Evolutionary conservation across 2,797 vertebrate species (phyloP).

Genomic region (Cyclura pinguis): DNA sequence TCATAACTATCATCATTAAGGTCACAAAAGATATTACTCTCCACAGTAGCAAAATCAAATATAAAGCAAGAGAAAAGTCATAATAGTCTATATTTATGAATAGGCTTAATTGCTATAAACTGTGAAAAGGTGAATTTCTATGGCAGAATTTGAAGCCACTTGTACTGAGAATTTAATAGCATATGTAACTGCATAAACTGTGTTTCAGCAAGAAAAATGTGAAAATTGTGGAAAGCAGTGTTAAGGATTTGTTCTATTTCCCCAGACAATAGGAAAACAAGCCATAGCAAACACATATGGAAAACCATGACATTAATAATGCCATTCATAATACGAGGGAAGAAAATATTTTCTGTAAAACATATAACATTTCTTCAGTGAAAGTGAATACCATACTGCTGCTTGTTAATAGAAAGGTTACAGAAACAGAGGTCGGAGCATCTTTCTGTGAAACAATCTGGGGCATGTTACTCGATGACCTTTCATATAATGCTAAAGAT

Average conservation of each 20-base stretch:
- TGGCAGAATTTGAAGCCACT: no score
- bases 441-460: background rate
- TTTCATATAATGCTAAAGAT: background rate
- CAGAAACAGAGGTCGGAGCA: background rate
- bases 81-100: background rate
- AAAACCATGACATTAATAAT: constrained; percentile 1
- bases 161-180: background rate
- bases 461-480: background rate
- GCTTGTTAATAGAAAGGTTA: background rate
- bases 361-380: background rate
- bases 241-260: background rate
- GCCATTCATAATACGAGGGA: background rate
- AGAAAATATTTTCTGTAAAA: background rate
- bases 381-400: background rate
- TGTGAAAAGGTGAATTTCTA: background rate
- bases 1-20: background rate
- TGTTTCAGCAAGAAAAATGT: background rate
- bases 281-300: background rate
- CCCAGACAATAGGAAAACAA: background rate
- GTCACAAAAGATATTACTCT: background rate
- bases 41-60: background rate
- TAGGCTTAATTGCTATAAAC: no score
- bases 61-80: background rate
- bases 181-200: background rate
- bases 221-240: background rate